Evolutionary conservation across 2,797 vertebrate species (phyloP), one percentile per base, ranked within the genome.

Genomic region (Acomys russatus): DNA sequence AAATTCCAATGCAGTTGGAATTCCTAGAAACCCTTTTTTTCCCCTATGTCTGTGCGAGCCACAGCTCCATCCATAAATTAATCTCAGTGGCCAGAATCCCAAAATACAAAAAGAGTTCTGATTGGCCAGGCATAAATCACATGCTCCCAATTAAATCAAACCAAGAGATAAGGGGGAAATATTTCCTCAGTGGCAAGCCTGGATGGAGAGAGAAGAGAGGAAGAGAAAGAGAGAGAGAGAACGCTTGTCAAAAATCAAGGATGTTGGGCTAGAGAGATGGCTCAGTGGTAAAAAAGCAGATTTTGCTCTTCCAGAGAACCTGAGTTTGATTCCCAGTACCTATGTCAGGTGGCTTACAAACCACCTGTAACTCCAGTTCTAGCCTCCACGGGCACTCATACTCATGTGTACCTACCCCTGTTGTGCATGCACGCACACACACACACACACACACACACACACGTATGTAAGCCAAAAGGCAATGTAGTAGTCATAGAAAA

Each of bases 71-170:
- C 44, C 22, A 33, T 4, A 44, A 22, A 25, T 54, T 54, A 61
- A 66, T 18, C 30, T 51, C 54, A 64, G 30, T 30, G 5, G 8
- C 44, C 30, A 1, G 20, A n/a, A 73, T 71, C 66, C n/a, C n/a
- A 56, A 18, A 66, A 77, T 63, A 33, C 10, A 10, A 33, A 44
- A 23, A 28, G 30, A 76, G 51, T 30, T 51, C 59, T 28, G 35
- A 30, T 5, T 44, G 12, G 6, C 18, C 8, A 6, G 64, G 9
- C 17, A 73, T 20, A 14, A 33, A 51, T 91, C 73, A 54, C 2
- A 2, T 18, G 9, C 4, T 11, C 33, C 22, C 1, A 1, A 4
- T 14, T 25, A 44, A 51, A 2, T 9, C 4, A 25, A 49, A 30
- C 4, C 18, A n/a, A 61, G 28, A 70, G 9, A 4, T 15, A 38